Evolutionary conservation across 2,797 vertebrate species (phyloP).

Genomic region (Danio jaintianensis): DNA sequence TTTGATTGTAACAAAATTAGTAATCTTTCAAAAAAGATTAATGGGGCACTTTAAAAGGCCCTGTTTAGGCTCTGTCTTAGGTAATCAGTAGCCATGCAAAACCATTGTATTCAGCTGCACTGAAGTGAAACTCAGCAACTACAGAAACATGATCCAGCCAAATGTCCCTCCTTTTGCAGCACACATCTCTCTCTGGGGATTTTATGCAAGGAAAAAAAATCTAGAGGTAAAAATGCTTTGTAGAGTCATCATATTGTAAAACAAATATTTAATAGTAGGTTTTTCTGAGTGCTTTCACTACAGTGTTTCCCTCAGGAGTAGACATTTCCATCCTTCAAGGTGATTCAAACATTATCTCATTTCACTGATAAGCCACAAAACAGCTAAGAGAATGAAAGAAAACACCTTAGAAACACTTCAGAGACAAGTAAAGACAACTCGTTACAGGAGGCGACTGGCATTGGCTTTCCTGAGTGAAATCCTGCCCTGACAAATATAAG

Average conservation of each 20-base stretch:
- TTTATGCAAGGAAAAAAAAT: not conserved
- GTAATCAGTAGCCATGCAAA: conserved; percentile 26
- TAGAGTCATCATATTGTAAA: not conserved
- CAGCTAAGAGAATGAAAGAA: not conserved
- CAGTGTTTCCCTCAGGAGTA: conserved; percentile 1
- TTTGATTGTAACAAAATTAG: too few relatives aligned
- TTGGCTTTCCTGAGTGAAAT: conserved; percentile 30
- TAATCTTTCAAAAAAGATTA: too few relatives aligned
- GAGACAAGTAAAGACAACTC: conserved; percentile 49
- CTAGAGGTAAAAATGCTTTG: not conserved
- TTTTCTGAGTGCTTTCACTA: not conserved
- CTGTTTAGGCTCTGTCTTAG: not conserved
- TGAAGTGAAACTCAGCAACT: conserved; percentile 16
- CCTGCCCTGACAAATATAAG: conserved; percentile 56
- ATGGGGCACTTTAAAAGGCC: not conserved
- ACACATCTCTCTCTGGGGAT: too few relatives aligned
- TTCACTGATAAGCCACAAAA: conserved; percentile 1
- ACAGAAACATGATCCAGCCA: conserved; percentile 10
- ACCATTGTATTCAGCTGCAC: conserved; percentile 15
- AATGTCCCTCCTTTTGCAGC: not conserved
- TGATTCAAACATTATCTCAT: not conserved
- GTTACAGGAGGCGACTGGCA: not conserved
- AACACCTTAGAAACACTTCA: not conserved
- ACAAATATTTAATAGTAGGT: not conserved
- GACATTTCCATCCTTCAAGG: not conserved